Conservation (phyloP, 2,888 invertebrate genomes). For the Nasonovia ribisnigri region DNA sequence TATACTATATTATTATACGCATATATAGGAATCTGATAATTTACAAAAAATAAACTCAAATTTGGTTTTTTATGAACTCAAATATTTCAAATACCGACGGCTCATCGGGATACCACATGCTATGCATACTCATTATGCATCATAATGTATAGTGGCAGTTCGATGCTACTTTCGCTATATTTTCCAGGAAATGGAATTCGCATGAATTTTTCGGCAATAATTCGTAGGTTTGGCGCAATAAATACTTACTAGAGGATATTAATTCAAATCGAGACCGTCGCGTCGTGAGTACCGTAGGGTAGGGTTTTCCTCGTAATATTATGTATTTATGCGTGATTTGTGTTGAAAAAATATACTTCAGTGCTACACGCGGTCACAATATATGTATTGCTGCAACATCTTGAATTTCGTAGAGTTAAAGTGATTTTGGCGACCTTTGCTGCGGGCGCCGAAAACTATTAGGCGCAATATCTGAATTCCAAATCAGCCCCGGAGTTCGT, state of each 20-base stretch:
- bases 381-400: not conserved
- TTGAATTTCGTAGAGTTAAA: not conserved
- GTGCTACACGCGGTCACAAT: not conserved
- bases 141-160: not conserved
- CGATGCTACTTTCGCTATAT: not conserved
- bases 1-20: not conserved
- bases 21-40: not conserved
- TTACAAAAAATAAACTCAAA: not conserved
- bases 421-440: not conserved
- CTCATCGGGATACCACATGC: not conserved
- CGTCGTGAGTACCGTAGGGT: not conserved
- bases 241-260: not conserved
- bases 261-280: not conserved
- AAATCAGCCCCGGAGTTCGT: not conserved
- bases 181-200: not conserved
- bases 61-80: not conserved
- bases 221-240: not conserved
- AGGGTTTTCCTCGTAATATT: not conserved
- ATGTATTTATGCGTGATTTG: not conserved
- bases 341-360: not conserved
- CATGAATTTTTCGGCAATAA: not conserved
- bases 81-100: not conserved
- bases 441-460: not conserved
- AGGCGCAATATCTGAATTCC: constrained; percentile 30
- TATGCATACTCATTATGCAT: not conserved